phyloP scores from a whole-genome alignment of 2,888 invertebrate genomes.

The Drosophila fungiperda region DNA sequence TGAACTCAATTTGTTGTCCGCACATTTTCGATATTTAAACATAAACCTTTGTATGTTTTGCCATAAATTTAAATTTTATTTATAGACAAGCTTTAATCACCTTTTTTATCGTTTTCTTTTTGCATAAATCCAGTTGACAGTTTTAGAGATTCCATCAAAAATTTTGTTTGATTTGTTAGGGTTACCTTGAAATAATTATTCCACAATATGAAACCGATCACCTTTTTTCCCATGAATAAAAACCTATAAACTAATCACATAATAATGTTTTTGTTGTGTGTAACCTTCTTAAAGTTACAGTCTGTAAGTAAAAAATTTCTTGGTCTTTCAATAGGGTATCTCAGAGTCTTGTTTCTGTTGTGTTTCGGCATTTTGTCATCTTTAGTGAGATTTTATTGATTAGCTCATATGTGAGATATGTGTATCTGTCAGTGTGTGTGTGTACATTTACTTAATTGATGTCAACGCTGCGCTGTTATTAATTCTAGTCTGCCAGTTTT shows the following conservation, averaged over 20 bases:
- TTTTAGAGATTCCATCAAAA: neutral
- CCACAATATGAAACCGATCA: neutral
- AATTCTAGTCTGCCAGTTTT: conserved; percentile 51
- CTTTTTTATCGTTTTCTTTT: neutral
- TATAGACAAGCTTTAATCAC: neutral
- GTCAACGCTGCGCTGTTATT: conserved; percentile 68
- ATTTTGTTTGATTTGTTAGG: neutral
- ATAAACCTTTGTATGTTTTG: neutral
- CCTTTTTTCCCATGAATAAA: neutral
- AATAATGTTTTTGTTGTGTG: neutral
- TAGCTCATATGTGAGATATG: conserved; percentile 55
- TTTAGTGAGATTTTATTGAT: conserved; percentile 81
- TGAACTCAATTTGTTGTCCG: neutral
- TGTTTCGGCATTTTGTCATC: conserved; percentile 63
- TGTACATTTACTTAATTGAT: conserved; percentile 73
- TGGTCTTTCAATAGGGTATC: neutral
- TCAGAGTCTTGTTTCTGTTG: neutral
- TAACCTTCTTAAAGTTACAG: neutral
- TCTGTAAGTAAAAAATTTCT: neutral
- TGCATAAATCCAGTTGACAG: neutral
- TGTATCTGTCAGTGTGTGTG: neutral
- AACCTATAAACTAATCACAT: neutral
- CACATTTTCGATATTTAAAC: neutral
- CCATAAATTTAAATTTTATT: neutral
- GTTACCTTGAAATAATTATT: neutral